These are phyloP conservation scores for Crioceris asparagi DNA, from an alignment of 2,888 invertebrate species.

Conservation along the genomic window DNA sequence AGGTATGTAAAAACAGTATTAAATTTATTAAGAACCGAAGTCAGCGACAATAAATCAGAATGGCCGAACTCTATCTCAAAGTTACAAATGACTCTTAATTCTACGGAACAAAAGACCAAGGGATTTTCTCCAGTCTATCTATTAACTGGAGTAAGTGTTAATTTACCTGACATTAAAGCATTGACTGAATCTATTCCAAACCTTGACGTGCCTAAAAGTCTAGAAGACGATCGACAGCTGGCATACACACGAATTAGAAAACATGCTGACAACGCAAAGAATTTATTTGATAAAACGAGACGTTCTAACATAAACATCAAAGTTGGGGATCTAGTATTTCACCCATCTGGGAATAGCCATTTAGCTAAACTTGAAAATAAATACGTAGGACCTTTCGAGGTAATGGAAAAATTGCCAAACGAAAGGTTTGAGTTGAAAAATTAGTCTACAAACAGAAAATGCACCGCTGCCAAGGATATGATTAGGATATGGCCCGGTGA, in stretches of 20 bases:
- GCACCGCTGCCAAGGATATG: constrained; percentile 6
- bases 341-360: constrained; percentile 13
- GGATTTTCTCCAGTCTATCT: constrained; percentile 13
- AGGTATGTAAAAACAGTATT: no score
- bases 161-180: constrained; percentile 2
- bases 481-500: constrained; percentile 9
- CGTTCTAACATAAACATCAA: constrained; percentile 10
- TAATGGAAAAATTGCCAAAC: constrained; percentile 7
- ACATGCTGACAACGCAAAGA: constrained; percentile 7
- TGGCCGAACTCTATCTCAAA: constrained; percentile 12
- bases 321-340: constrained; percentile 14
- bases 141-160: constrained; percentile 8
- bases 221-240: constrained; percentile 13
- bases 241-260: constrained; percentile 11
- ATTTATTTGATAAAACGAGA: constrained; percentile 11
- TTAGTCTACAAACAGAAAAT: constrained; percentile 6
- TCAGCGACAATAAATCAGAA: no score
- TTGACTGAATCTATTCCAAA: neutral
- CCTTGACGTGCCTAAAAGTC: constrained; percentile 1
- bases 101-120: constrained; percentile 14
- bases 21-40: no score
- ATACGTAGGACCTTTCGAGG: constrained; percentile 16
- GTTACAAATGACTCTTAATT: constrained; percentile 10
- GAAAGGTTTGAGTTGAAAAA: constrained; percentile 11
- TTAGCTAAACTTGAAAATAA: constrained; percentile 12